These are phyloP conservation scores for Acanthisitta chloris DNA, from an alignment of 2,113 vertebrate genomes.

Conservation along the genomic window DNA sequence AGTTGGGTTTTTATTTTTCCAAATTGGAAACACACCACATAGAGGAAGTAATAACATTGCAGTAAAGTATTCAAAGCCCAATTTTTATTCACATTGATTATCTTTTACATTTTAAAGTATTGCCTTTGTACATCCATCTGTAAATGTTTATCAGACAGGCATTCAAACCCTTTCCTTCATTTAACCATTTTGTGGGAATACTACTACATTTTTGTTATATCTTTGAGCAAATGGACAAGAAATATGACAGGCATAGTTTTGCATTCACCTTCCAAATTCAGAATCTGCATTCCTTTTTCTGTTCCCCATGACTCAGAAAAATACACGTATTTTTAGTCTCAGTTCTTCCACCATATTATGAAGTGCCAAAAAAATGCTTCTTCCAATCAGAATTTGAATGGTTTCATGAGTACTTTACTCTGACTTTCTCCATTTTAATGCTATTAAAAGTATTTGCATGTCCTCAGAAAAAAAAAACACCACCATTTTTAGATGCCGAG, in stretches of 20 bases:
- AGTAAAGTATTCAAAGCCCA: slow-evolving; percentile 65
- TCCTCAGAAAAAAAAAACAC: slow-evolving; percentile 10
- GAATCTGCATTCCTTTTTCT: background rate
- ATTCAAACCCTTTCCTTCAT: slow-evolving; percentile 42
- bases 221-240: background rate
- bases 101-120: slow-evolving; percentile 70
- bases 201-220: slow-evolving; percentile 17
- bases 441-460: background rate
- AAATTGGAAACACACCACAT: slow-evolving; percentile 70
- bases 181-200: slow-evolving; percentile 41
- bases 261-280: slow-evolving; percentile 24
- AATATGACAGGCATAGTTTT: background rate
- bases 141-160: slow-evolving; percentile 63
- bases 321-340: background rate
- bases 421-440: background rate
- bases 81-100: slow-evolving; percentile 70
- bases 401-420: background rate
- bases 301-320: background rate
- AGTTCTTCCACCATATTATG: background rate
- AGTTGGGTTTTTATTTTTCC: slow-evolving; percentile 56
- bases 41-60: slow-evolving; percentile 67
- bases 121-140: slow-evolving; percentile 64
- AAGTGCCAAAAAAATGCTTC: background rate
- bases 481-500: background rate
- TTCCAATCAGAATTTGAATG: background rate